These are phyloP conservation scores for Bubo scandiacus DNA, from an alignment of 2,113 vertebrate genomes.

Conservation along the genomic window DNA sequence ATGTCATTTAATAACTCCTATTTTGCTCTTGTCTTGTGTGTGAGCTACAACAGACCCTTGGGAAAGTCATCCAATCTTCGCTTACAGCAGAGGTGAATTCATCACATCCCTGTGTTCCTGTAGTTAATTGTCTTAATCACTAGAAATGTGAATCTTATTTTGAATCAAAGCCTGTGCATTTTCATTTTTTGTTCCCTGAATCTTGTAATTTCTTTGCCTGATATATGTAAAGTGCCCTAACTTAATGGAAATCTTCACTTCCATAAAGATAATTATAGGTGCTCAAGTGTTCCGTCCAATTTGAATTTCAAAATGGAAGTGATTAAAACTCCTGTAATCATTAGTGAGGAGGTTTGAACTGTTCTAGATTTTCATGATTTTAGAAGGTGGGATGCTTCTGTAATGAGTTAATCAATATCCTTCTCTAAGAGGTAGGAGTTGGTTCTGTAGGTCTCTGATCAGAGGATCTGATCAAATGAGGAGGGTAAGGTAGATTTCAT, in stretches of 20 bases:
- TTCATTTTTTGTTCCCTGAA: neutral
- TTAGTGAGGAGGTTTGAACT: neutral
- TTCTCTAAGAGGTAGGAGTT: neutral
- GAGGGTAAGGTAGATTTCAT: neutral
- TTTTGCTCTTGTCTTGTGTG: neutral
- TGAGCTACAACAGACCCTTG: neutral
- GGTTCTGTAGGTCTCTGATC: neutral
- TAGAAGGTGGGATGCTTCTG: neutral
- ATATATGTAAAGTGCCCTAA: neutral
- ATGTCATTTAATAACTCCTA: neutral
- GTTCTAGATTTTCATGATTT: neutral
- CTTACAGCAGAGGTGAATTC: neutral
- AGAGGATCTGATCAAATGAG: neutral
- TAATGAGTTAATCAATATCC: neutral
- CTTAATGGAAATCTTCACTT: neutral
- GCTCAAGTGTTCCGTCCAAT: neutral
- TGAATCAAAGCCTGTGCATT: neutral
- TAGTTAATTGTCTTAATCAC: neutral
- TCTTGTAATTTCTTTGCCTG: neutral
- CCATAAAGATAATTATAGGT: neutral
- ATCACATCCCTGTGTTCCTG: neutral
- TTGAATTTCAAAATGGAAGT: constrained; percentile 7
- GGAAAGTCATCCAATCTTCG: neutral
- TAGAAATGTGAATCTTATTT: neutral
- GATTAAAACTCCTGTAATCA: neutral